Evolutionary conservation across 2,888 invertebrate species (phyloP), one percentile per base, ranked within the genome.

Genomic region (Opisthograptis luteolata): DNA sequence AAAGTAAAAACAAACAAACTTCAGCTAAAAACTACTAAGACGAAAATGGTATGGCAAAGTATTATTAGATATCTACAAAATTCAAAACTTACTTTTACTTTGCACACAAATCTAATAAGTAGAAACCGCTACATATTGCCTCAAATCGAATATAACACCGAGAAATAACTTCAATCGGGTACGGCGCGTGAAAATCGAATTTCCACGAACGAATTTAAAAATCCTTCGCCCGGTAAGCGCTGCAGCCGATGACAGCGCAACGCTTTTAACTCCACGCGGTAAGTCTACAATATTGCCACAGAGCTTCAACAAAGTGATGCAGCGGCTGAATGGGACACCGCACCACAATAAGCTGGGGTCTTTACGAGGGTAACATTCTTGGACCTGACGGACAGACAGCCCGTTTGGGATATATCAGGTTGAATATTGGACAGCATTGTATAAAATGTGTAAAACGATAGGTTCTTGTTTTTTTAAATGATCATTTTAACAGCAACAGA

Each of bases 171-270:
- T 47, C 54, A 47, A 48, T 52, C 46, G 46, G 52, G 46, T 43
- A 40, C 45, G 46, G 49, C 52, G 55, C 46, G 22, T 1, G 40
- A 25, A 58, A 66, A 70, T 70, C 55, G 60, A 59, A 58, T 70
- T 65, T 60, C 42, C 37, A 30, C 43, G 44, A 67, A 60, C 57
- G 49, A 66, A 63, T 67, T 67, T 60, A 57, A 62, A 58, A 70
- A 63, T 63, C 60, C 60, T 64, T 66, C 60, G 59, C 50, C 37
- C 31, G 37, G 51, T 53, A 42, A 46, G 31, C 48, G 44, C 45
- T 42, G 27, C 30, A 27, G 40, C 20, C 13, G 42, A 49, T 49
- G 58, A 51, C 52, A 37, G 31, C 32, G 31, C 12, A 37, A 20
- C 22, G 35, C 8, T 42, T 27, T 30, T 17, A 24, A 17, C 20